Base-by-base conservation (phyloP, 2,113 vertebrate genomes). In the Oreamnos americanus region DNA sequence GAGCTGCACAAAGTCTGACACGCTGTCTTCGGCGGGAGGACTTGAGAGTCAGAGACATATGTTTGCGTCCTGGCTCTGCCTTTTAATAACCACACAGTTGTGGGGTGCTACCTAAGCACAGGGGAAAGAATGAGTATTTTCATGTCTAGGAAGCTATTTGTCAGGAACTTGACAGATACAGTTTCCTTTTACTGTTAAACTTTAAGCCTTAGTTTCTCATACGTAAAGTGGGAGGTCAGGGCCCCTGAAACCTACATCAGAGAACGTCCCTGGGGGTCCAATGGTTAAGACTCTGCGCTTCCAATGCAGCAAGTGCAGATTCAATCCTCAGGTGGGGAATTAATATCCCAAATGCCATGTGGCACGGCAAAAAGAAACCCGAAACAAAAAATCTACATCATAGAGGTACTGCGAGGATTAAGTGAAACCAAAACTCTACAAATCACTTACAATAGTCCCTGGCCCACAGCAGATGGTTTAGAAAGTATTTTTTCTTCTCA, bases 141-240 rank as follows among this genome's bases (percentile, higher is more conserved):
- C 14, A 51, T 55, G 8, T 64, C 43, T 90, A 28, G 26, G 45
- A 3, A 8, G n/a, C 62, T 92, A 9, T 83, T 16, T 87, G 7
- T 51, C 81, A 81, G 49, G 81, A 97, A 94, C 53, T 58, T 85
- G 55, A 88, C 28, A 92, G 25, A 28, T 4, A 53, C 4, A 53
- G 47, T 85, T 86, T 88, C 58, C 33, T 95, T 96, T 79, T 88
- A 81, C 82, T 81, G 47, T 84, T 89, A 58, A 94, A 89, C 60
- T 58, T 36, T 60, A 78, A 83, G 11, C 12, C 58, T 76, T 45
- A 47, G 49, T 60, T 71, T 96, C 88, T 74, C 55, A 53, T 47
- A 36, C 36, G 4, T 58, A 96, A 94, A 90, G 87, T 55, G 36
- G 39, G 16, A 79, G n/a, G 30, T 81, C 30, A 47, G 45, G 26